Base-by-base conservation (phyloP, 92 coral and sea anemone species). In the Porites divaricata region DNA sequence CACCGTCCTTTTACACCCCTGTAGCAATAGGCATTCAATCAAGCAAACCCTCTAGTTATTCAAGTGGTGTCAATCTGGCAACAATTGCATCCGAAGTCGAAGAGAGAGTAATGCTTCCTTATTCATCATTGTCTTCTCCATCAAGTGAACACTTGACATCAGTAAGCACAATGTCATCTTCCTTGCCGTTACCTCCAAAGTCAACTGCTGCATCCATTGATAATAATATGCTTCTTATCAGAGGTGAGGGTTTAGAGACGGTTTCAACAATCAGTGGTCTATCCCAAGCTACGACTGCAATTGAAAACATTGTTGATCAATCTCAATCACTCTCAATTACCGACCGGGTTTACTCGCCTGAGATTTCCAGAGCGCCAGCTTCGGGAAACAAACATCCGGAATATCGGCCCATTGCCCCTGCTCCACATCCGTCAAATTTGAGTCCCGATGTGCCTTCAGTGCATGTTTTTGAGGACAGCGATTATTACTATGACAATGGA, bases 321-420 rank as follows among this genome's bases (percentile, higher is more conserved):
- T 1, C 6, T n/a, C 73, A 17, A 15, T 64, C 54, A 24, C 50
- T 52, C 53, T 22, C 67, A 26, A 26, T 52, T 52, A 17, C 84
- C 9, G 13, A 52, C n/a, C 58, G 20, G n/a, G 25, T 16, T 57
- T 2, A 16, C 21, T 25, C 19, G 67, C 68, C 14, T 24, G 56
- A 45, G 21, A 8, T 14, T 54, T 53, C 17, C 41, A 11, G 28
- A 22, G 51, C 16, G 54, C 67, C 21, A 51, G 35, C 13, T 51
- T 62, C 9, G 26, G 56, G 1, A 6, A 59, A 20, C 21, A 76
- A 76, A 76, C 68, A 76, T 16, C 51, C 48, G 1, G 66, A 63
- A 67, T 67, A 67, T 71, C 45, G 75, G 15, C 84, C 53, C 0
- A 79, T 79, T 23, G 67, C 35, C 26, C 84, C 75, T 24, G 75